phyloP scores from a whole-genome alignment of 2,797 vertebrate species.

The Mycteria americana region DNA sequence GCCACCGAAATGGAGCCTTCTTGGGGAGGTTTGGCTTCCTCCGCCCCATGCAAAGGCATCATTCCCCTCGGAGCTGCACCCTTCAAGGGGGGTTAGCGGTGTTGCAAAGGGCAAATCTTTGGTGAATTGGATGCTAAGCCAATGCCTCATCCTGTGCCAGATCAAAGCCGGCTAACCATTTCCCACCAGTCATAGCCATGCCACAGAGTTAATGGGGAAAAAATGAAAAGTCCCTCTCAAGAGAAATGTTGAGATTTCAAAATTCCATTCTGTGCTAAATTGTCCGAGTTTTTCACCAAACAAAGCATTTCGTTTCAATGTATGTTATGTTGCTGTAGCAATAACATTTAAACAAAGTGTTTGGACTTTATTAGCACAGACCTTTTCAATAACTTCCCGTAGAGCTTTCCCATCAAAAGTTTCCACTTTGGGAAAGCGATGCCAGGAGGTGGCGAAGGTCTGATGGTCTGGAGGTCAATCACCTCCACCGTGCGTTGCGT shows the following conservation, averaged over 20 bases:
- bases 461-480: neutral
- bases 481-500: neutral
- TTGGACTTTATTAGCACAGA: neutral
- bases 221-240: neutral
- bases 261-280: neutral
- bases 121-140: neutral
- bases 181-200: neutral
- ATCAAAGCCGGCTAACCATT: neutral
- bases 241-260: neutral
- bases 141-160: fast-evolving
- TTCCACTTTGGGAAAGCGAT: neutral
- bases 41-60: neutral
- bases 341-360: neutral
- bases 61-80: neutral
- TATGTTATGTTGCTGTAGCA: slow-evolving; percentile 13
- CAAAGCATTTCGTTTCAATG: neutral
- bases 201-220: neutral
- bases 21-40: neutral
- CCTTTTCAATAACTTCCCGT: neutral
- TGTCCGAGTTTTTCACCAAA: neutral
- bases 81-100: fast-evolving
- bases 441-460: neutral
- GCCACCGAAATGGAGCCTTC: neutral
- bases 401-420: neutral
- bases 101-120: neutral